Conservation (phyloP, 1,140 invertebrate genomes). For the Brachionus calyciflorus region DNA sequence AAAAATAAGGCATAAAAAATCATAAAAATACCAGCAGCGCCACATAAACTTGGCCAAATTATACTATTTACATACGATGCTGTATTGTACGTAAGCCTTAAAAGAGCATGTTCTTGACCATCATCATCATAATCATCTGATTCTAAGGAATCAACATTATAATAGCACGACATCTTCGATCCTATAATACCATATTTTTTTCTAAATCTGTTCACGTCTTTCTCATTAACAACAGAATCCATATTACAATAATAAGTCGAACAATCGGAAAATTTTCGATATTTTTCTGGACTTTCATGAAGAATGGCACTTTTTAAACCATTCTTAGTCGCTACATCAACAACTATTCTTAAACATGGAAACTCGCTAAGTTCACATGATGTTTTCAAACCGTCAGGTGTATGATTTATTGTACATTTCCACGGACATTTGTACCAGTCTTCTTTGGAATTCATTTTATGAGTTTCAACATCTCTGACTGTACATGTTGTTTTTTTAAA, state of each 20-base stretch:
- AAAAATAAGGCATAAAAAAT: constrained; percentile 5
- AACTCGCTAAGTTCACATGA: constrained; percentile 31
- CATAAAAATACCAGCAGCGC: background rate
- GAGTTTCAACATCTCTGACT: constrained; percentile 26
- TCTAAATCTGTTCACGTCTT: constrained; percentile 27
- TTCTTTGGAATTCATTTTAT: constrained; percentile 39
- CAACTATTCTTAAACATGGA: constrained; percentile 40
- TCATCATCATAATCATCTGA: constrained; percentile 41
- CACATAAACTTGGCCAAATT: constrained; percentile 7
- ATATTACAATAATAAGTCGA: constrained; percentile 45
- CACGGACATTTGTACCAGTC: constrained; percentile 45
- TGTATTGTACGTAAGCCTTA: constrained; percentile 3
- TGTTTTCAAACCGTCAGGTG: constrained; percentile 45
- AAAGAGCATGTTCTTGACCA: constrained; percentile 44
- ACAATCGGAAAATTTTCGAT: constrained; percentile 12
- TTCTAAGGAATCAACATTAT: constrained; percentile 24
- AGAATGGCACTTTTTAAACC: constrained; percentile 42
- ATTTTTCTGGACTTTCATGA: constrained; percentile 32
- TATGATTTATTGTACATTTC: constrained; percentile 43
- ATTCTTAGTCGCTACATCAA: constrained; percentile 36
- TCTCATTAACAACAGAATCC: constrained; percentile 41
- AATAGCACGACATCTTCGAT: background rate
- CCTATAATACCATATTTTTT: constrained; percentile 25
- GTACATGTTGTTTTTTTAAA: constrained; percentile 40
- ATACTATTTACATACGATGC: constrained; percentile 39